These are phyloP conservation scores for Regulus satrapa DNA, from an alignment of 2,113 vertebrate species.

Conservation along the genomic window DNA sequence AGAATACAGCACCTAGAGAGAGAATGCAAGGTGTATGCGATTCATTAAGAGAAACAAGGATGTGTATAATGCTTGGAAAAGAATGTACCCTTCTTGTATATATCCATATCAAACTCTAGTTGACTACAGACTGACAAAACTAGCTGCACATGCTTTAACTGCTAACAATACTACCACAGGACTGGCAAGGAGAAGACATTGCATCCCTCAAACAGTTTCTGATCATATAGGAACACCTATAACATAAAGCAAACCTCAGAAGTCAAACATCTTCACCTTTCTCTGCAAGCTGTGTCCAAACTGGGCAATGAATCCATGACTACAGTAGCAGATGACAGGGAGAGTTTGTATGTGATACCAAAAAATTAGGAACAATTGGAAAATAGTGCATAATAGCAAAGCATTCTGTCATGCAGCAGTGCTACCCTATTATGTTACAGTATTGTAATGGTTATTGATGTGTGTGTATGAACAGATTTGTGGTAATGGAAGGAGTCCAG, in stretches of 20 bases:
- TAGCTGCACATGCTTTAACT: neutral
- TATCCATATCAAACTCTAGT: neutral
- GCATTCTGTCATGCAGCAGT: neutral
- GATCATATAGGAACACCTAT: neutral
- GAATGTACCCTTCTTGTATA: neutral
- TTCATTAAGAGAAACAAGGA: neutral
- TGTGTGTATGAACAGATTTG: neutral
- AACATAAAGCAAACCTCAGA: neutral
- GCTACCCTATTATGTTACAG: neutral
- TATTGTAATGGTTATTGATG: neutral
- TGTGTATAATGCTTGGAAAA: neutral
- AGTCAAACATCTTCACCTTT: neutral
- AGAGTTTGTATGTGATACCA: neutral
- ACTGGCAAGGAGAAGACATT: neutral
- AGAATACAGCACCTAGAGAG: neutral
- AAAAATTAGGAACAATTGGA: neutral
- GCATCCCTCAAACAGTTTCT: neutral
- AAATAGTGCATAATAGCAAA: neutral
- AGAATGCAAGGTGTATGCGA: neutral
- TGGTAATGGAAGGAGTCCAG: neutral
- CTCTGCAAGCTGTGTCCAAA: neutral
- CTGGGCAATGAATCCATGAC: neutral
- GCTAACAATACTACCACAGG: neutral
- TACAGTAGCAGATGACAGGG: neutral
- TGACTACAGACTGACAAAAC: neutral